Conservation (phyloP, 2,888 invertebrate species). For the Tiliacea aurago region DNA sequence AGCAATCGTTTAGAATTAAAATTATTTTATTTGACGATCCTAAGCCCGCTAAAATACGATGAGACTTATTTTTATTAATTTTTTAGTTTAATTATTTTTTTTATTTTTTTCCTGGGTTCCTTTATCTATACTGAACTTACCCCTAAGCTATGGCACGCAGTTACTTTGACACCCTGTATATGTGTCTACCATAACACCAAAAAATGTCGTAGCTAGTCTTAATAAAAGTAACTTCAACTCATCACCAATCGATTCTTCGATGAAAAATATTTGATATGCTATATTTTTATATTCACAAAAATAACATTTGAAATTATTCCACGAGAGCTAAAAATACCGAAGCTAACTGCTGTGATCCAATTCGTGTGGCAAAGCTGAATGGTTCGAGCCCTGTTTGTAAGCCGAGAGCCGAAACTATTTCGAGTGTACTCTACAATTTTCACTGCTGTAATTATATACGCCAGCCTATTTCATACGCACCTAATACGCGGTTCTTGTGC, state of each 20-base stretch:
- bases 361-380: slow-evolving; percentile 30
- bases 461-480: slow-evolving; percentile 24
- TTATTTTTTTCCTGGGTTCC: too few species aligned
- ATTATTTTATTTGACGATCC: too few species aligned
- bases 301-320: neutral
- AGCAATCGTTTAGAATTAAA: too few species aligned
- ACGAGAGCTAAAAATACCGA: slow-evolving; percentile 9
- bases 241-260: neutral
- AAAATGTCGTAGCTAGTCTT: neutral
- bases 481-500: slow-evolving; percentile 13
- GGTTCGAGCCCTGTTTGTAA: slow-evolving; percentile 31
- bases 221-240: neutral
- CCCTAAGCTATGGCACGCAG: too few species aligned
- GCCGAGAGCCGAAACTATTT: slow-evolving; percentile 34
- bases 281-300: neutral
- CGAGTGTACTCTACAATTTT: slow-evolving; percentile 36
- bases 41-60: too few species aligned
- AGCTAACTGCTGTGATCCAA: slow-evolving; percentile 20
- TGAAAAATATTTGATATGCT: neutral
- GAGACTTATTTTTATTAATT: too few species aligned
- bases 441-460: slow-evolving; percentile 36
- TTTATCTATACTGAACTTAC: too few species aligned
- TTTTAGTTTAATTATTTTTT: too few species aligned
- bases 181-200: neutral
- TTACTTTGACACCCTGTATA: too few species aligned